Conservation (phyloP, 1,140 invertebrate species). For the Anastrepha ludens region DNA sequence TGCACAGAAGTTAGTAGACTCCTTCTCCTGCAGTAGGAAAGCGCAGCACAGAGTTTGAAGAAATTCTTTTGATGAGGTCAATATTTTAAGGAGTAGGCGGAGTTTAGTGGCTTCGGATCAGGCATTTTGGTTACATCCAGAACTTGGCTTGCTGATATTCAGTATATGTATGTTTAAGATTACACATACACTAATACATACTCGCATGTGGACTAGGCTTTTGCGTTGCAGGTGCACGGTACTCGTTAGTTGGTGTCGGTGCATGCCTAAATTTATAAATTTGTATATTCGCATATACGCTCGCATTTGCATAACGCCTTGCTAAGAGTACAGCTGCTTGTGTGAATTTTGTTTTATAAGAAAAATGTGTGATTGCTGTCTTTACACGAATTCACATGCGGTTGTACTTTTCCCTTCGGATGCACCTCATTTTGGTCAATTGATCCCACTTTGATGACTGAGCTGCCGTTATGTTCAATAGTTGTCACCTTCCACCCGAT, state of each 20-base stretch:
- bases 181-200: neutral
- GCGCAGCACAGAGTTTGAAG: neutral
- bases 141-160: neutral
- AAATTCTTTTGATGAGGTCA: neutral
- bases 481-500: neutral
- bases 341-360: neutral
- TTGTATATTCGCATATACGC: no score
- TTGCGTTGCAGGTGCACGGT: neutral
- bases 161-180: neutral
- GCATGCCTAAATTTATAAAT: no score
- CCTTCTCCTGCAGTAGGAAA: neutral
- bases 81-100: neutral
- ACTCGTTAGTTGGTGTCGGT: no score
- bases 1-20: neutral
- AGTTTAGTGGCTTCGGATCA: neutral
- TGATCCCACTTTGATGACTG: constrained; percentile 9
- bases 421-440: neutral
- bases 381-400: neutral
- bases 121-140: neutral
- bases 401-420: neutral
- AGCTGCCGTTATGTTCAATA: constrained; percentile 12
- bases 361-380: neutral
- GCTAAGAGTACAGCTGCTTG: no score
- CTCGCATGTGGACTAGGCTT: neutral
- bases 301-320: no score